Evolutionary conservation across 2,113 vertebrate genomes (phyloP).

Genomic region (Otis tarda): DNA sequence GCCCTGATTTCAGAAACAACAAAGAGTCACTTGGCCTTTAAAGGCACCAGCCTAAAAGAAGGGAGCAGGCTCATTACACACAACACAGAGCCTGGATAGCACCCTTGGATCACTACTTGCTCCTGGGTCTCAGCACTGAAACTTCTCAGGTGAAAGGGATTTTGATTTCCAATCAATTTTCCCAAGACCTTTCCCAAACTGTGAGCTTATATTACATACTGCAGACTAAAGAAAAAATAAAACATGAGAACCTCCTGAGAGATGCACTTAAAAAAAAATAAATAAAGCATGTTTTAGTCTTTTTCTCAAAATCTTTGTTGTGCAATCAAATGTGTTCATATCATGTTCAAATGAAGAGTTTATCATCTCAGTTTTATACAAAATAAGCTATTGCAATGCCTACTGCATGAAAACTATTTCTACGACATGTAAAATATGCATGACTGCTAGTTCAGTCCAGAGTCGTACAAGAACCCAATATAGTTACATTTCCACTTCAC

Average conservation of each 20-base stretch:
- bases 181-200: neutral
- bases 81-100: neutral
- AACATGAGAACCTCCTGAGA: neutral
- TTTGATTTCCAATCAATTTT: neutral
- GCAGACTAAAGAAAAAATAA: neutral
- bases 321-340: neutral
- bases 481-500: neutral
- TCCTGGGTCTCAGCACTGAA: neutral
- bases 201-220: neutral
- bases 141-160: neutral
- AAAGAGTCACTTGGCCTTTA: neutral
- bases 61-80: fast-evolving
- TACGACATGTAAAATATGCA: neutral
- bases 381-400: neutral
- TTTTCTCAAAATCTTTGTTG: neutral
- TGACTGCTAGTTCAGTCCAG: neutral
- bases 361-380: neutral
- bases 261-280: neutral
- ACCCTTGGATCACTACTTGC: neutral
- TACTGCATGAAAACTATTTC: neutral
- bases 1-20: neutral
- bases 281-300: neutral
- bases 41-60: neutral
- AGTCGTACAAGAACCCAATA: neutral
- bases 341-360: neutral